Evolutionary conservation across 1,140 invertebrate species (phyloP), one percentile per base, ranked within the genome.

Genomic region (Mamestra configurata): DNA sequence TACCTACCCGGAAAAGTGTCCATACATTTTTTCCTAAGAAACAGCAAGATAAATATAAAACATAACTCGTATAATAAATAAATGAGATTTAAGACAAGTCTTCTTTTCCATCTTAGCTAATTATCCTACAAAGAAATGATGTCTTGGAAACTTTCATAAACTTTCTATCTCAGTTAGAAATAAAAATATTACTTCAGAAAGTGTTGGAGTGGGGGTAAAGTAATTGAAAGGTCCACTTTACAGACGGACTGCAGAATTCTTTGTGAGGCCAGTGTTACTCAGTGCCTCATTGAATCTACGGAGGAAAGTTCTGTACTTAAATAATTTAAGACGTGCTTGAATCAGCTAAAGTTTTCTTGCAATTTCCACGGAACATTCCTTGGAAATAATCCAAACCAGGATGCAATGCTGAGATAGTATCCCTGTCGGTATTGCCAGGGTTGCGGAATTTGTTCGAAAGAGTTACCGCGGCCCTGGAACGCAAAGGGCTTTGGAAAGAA

Each of bases 231-330:
- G 37, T 75, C 43, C 31, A 70, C 53, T 75, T 72, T 82, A 51
- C 46, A 13, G 70, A 61, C 53, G 57, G 55, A 64, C 43, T 75
- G 53, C 40, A 75, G 61, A 80, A 57, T 49, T 79, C 77, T 85
- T 84, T 86, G 78, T 82, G 79, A 77, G 70, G 77, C 35, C 55
- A 46, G 13, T 24, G 18, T 53, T 55, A 68, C n/a, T 24, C 22
- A 13, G 61, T 40, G 35, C 31, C 59, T 11, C 10, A 55, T 55
- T 55, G 51, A 53, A 53, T 53, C 18, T 55, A 4, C 7, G 20
- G 53, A 22, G 53, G 24, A 55, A 24, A 55, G 20, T 55, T 55
- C 22, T 11, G 20, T 49, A 18, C 15, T 49, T 49, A n/a, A 49
- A 31, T 31, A 3, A 31, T 31, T 31, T 31, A 49, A 49, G 46